Evolutionary conservation across 2,113 vertebrate species (phyloP).

Genomic region (Hystrix brachyura): DNA sequence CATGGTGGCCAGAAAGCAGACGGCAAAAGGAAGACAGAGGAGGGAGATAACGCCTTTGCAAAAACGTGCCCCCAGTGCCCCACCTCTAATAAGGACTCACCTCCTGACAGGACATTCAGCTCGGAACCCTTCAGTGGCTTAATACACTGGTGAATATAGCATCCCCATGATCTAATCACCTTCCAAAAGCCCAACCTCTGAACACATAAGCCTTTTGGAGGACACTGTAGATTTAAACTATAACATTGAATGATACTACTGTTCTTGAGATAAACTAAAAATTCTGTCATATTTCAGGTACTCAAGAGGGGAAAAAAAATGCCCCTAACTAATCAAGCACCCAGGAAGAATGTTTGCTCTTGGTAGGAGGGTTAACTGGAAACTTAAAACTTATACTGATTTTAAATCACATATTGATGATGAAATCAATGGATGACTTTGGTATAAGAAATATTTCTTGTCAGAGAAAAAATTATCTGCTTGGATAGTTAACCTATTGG

Average conservation of each 20-base stretch:
- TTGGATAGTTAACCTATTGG: neutral
- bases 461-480: conserved; percentile 27
- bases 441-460: conserved; percentile 54
- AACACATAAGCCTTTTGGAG: neutral
- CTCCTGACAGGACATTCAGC: neutral
- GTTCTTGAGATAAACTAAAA: conserved; percentile 70
- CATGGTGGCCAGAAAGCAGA: neutral
- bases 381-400: neutral
- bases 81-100: neutral
- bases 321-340: neutral
- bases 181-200: neutral
- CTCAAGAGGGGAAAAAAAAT: neutral
- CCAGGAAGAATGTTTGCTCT: neutral
- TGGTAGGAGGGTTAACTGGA: neutral
- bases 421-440: neutral
- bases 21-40: neutral
- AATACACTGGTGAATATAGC: neutral
- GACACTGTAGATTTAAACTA: neutral
- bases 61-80: neutral
- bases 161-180: neutral
- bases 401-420: conserved; percentile 39
- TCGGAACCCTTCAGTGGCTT: neutral
- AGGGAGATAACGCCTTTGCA: neutral
- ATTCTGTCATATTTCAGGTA: conserved; percentile 1
- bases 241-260: neutral